These are phyloP conservation scores for Pristionchus maxplancki DNA, from an alignment of 2,888 invertebrate genomes.

Conservation along the genomic window DNA sequence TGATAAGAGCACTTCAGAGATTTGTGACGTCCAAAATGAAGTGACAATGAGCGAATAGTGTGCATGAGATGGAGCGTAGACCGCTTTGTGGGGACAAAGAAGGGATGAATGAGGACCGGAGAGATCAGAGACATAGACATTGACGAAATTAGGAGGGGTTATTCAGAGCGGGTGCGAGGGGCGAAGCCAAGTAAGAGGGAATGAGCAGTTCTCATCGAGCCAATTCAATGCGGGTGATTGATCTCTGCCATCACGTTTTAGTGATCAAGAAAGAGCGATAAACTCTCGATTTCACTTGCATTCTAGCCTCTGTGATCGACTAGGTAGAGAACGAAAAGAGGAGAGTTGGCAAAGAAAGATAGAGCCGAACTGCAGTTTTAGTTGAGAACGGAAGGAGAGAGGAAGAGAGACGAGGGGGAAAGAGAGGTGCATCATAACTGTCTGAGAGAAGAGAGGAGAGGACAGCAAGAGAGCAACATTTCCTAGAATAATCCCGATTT, in stretches of 20 bases:
- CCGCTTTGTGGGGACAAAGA: neutral
- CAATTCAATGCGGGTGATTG: neutral
- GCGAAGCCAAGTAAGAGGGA: neutral
- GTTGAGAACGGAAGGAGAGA: conserved; percentile 32
- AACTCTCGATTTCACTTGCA: neutral
- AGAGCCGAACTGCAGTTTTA: conserved; percentile 37
- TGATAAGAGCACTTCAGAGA: conserved; percentile 6
- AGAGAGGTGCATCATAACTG: neutral
- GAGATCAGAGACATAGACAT: neutral
- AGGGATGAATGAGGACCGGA: neutral
- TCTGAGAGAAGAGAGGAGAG: neutral
- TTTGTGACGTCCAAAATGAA: neutral
- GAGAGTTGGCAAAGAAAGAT: neutral
- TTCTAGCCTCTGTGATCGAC: neutral
- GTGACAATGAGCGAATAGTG: neutral
- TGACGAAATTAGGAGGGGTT: neutral
- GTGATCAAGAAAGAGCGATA: neutral
- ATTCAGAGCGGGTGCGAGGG: neutral
- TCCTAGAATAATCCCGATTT: neutral
- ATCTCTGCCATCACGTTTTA: conserved; percentile 11
- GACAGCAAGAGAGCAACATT: neutral
- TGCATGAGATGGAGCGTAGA: neutral
- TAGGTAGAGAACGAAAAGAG: neutral
- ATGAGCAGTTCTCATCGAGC: neutral
- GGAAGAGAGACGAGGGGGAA: neutral